Conservation (phyloP, 2,113 vertebrate genomes). For the Sylvilagus bachmani region DNA sequence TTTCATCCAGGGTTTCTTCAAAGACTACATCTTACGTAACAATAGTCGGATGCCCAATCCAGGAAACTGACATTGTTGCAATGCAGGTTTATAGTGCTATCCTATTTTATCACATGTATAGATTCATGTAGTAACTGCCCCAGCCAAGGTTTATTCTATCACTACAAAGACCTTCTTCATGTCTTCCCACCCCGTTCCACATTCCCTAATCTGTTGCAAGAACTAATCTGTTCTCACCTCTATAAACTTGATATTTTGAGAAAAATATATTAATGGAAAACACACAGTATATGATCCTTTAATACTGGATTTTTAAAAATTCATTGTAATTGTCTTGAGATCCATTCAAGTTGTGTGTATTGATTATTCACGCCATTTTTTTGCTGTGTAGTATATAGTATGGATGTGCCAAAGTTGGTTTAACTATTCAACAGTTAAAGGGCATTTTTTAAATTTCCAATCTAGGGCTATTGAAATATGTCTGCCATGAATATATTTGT, state of each 20-base stretch:
- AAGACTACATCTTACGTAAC: background rate
- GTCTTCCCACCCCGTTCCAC: too few species aligned
- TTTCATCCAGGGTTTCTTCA: background rate
- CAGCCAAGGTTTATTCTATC: background rate
- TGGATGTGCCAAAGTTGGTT: background rate
- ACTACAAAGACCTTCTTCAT: background rate
- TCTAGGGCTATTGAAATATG: background rate
- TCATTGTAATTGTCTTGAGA: background rate
- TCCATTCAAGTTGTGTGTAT: background rate
- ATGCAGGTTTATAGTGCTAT: background rate
- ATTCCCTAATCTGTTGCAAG: background rate
- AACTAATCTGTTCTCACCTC: background rate
- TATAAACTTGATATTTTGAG: slow-evolving; percentile 3
- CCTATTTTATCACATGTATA: background rate
- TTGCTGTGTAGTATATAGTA: background rate
- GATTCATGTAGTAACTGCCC: background rate
- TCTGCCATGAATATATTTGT: background rate
- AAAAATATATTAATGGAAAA: slow-evolving; percentile 26
- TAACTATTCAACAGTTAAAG: background rate
- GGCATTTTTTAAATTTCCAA: background rate
- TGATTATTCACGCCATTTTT: background rate
- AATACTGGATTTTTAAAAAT: background rate
- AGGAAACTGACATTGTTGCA: background rate
- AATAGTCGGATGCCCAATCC: background rate
- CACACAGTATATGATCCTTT: background rate